Conservation (phyloP, 2,888 invertebrate genomes). For the Nysson spinosus region DNA sequence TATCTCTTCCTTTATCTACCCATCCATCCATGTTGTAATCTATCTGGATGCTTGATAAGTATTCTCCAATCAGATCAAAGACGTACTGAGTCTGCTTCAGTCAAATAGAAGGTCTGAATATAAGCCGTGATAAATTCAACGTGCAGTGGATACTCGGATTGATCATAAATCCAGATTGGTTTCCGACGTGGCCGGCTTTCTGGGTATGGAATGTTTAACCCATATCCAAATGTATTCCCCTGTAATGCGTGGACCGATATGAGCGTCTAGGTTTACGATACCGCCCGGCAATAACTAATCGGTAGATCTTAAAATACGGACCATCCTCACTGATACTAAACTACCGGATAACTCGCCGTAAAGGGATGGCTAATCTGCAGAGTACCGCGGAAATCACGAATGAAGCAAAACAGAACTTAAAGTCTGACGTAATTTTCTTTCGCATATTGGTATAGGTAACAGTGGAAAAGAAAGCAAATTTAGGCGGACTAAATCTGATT, state of each 20-base stretch:
- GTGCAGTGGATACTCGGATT: slow-evolving; percentile 54
- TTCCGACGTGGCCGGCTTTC: slow-evolving; percentile 53
- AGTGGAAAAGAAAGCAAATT: too few species aligned
- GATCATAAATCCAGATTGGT: slow-evolving; percentile 64
- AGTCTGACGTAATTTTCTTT: too few species aligned
- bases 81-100: slow-evolving; percentile 5
- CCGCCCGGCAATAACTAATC: slow-evolving; percentile 50
- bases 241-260: slow-evolving; percentile 36
- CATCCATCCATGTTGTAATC: too few species aligned
- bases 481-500: too few species aligned
- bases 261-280: slow-evolving; percentile 50
- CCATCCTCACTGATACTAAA: slow-evolving; percentile 5
- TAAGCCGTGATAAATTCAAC: slow-evolving; percentile 59
- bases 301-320: slow-evolving; percentile 35
- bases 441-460: too few species aligned
- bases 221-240: slow-evolving; percentile 42
- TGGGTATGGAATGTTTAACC: slow-evolving; percentile 54
- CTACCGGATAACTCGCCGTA: not conserved
- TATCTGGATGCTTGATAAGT: too few species aligned
- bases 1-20: too few species aligned
- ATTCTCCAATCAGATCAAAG: slow-evolving; percentile 48
- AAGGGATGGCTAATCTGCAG: not conserved
- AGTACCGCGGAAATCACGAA: not conserved
- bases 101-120: slow-evolving; percentile 30
- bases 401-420: too few species aligned